Percentiles rank a stretch among this genome's conserved stretches.
Conservation (phyloP, 2,113 vertebrate species). For the Festucalex cinctus region DNA sequence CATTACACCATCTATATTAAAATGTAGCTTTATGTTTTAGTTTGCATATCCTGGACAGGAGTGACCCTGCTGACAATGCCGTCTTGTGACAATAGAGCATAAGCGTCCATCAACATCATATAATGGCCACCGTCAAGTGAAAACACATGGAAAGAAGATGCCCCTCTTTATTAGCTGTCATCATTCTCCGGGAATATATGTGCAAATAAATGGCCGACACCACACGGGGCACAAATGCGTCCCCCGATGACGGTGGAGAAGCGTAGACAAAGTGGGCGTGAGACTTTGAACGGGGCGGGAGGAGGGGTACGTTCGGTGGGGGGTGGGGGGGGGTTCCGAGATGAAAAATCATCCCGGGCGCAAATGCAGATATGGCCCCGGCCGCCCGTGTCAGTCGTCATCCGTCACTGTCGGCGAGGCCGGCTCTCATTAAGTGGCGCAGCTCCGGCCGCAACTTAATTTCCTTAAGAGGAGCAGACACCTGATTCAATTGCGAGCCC, state of each 20-base stretch:
- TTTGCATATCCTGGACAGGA: background rate
- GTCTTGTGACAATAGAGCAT: constrained; percentile 23
- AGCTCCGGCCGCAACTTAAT: constrained; percentile 92
- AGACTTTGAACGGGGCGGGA: constrained; percentile 13
- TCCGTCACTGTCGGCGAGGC: constrained; percentile 90
- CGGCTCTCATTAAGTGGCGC: constrained; percentile 93
- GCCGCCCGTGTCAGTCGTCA: constrained; percentile 82
- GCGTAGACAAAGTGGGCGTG: constrained; percentile 22
- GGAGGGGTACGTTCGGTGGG: constrained; percentile 18
- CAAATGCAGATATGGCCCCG: constrained; percentile 87
- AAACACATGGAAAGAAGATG: constrained; percentile 85
- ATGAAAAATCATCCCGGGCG: constrained; percentile 89
- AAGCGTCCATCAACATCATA: constrained; percentile 75
- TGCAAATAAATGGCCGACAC: constrained; percentile 95
- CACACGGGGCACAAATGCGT: constrained; percentile 91
- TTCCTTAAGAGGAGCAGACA: constrained; percentile 98
- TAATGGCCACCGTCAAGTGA: constrained; percentile 81
- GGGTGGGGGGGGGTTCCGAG: constrained; percentile 43
- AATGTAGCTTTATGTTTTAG: background rate
- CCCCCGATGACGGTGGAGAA: constrained; percentile 75
- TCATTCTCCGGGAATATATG: constrained; percentile 88
- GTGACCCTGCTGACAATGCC: constrained; percentile 27
- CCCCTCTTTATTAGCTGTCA: constrained; percentile 96
- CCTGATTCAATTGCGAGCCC: constrained; percentile 93
- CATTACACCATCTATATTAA: background rate